Evolutionary conservation across 2,797 vertebrate species (phyloP), one percentile per base, ranked within the genome.

Genomic region (Sternotherus odoratus): DNA sequence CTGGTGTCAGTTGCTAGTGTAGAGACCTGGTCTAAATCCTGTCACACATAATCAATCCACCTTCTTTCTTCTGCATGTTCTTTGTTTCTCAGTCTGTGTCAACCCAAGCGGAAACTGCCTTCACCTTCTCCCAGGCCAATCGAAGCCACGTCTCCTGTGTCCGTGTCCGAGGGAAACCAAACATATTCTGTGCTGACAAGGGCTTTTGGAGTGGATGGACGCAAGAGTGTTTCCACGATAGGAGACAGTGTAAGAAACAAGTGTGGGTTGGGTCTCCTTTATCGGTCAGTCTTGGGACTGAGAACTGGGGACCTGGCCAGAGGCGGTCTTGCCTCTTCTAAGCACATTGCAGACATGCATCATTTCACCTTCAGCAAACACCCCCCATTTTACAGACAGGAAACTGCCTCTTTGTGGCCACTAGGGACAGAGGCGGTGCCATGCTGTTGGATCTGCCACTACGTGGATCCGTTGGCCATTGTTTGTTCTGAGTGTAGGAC

Each of bases 121-220:
- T 94, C 74, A 94, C 79, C 6, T 87, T 97, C 85, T 56, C 93
- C 85, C 95, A 91, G 90, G 81, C 78, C 53, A 96, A 95, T 26
- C 89, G 74, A 46, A 95, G 91, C 89, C 83, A 4, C 2, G 0
- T 90, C 56, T 90, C 92, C 0, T 98, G 98, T 69, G 96, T 97
- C 90, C 96, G 93, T 77, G 95, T 98, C 95, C 97, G 98, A 85
- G 98, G 95, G 3, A 98, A 96, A 95, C 91, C 97, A 78, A 98
- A 97, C 63, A 94, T 89, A 9, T 98, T 97, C 82, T 98, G 98
- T 75, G 95, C 98, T 56, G 97, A 98, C 91, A 93, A 96, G 12
- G 98, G 98, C 75, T 97, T 98, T 79, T 98, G 98, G 98, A 98
- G 98, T 33, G 98, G 98, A 12, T 98, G 98, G 98, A 97, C 97